A percentile compares a stretch with the other conserved stretches of the same genome.
These are phyloP conservation scores for Calliopsis andreniformis DNA, from an alignment of 1,140 invertebrate genomes.

Conservation along the genomic window DNA sequence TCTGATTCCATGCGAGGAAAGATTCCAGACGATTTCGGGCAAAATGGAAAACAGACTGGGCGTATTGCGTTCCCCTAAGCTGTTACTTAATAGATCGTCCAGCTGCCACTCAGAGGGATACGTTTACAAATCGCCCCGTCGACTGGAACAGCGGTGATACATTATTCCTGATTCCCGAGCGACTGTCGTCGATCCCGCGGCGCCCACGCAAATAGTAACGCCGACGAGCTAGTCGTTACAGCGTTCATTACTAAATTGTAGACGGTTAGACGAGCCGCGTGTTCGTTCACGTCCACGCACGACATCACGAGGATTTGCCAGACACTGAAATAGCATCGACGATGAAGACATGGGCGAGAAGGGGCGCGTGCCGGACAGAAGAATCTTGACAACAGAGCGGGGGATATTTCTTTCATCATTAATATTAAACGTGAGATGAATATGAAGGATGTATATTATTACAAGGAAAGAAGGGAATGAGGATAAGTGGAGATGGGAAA, in stretches of 20 bases:
- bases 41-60: background rate
- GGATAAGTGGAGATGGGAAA: background rate
- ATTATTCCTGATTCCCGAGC: slow-evolving; percentile 42
- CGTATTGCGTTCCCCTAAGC: background rate
- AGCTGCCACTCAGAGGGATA: slow-evolving; percentile 33
- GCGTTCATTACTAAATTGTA: slow-evolving; percentile 47
- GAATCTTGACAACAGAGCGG: too few relatives aligned
- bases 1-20: too few relatives aligned
- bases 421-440: too few relatives aligned
- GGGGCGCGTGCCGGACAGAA: background rate
- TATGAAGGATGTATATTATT: too few relatives aligned
- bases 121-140: slow-evolving; percentile 46
- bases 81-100: slow-evolving; percentile 29
- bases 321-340: slow-evolving; percentile 51
- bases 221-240: slow-evolving; percentile 24
- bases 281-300: slow-evolving; percentile 29
- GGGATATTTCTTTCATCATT: too few relatives aligned
- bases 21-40: background rate
- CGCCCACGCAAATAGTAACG: slow-evolving; percentile 40
- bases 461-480: too few relatives aligned
- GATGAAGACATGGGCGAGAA: slow-evolving; percentile 16
- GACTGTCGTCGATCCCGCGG: slow-evolving; percentile 42
- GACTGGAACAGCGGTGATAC: slow-evolving; percentile 33
- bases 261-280: slow-evolving; percentile 15
- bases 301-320: slow-evolving; percentile 35